Percentiles rank a stretch among this genome's conserved stretches.
These are phyloP conservation scores for Drosophila saltans DNA, from an alignment of 1,140 invertebrate genomes.

Conservation along the genomic window DNA sequence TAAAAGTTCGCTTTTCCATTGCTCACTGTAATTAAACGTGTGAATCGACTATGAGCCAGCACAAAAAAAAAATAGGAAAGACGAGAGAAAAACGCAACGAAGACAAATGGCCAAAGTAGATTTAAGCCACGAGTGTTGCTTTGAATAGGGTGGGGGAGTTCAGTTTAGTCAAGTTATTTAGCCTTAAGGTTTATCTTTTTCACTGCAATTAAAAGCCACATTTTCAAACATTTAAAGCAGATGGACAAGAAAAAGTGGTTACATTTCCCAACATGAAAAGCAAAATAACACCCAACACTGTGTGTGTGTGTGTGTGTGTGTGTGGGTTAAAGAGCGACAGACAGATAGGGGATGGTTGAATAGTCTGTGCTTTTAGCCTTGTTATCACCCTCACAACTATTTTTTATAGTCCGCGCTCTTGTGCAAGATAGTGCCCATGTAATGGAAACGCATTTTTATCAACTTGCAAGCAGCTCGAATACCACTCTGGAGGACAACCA, in stretches of 20 bases:
- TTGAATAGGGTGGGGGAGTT: not conserved
- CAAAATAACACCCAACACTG: not conserved
- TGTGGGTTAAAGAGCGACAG: too few relatives aligned
- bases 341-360: not conserved
- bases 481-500: not conserved
- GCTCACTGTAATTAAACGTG: conserved; percentile 51
- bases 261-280: not conserved
- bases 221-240: conserved; percentile 42
- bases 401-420: conserved; percentile 34
- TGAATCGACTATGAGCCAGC: conserved; percentile 44
- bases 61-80: conserved; percentile 13
- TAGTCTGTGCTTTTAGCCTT: conserved; percentile 18
- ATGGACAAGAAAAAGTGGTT: conserved; percentile 33
- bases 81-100: conserved; percentile 21
- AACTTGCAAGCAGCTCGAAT: conserved; percentile 41
- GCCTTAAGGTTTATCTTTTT: not conserved
- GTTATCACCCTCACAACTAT: conserved; percentile 38
- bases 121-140: conserved; percentile 7
- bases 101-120: conserved; percentile 47
- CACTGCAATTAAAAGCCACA: conserved; percentile 14
- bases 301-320: too few relatives aligned
- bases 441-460: conserved; percentile 50
- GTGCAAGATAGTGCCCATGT: conserved; percentile 38
- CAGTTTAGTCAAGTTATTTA: not conserved
- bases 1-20: conserved; percentile 1